These are phyloP conservation scores for Phoeniculus purpureus DNA, from an alignment of 2,797 vertebrate genomes.

Conservation along the genomic window DNA sequence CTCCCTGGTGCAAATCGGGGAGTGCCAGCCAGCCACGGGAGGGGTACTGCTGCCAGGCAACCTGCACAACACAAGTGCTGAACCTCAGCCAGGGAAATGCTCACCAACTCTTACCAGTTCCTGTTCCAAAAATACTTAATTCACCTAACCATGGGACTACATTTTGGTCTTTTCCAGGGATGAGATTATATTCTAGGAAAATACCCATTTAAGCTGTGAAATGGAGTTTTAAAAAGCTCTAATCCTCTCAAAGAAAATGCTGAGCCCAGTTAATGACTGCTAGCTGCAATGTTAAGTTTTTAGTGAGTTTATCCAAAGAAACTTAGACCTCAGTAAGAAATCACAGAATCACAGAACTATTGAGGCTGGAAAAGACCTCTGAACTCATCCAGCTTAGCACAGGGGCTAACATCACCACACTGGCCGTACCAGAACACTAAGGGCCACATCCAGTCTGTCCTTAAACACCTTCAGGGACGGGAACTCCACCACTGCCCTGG, in stretches of 20 bases:
- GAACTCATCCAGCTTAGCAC: too few relatives aligned
- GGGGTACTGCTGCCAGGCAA: not conserved
- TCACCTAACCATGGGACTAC: not conserved
- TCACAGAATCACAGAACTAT: too few relatives aligned
- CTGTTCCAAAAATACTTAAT: not conserved
- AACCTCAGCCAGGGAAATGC: not conserved
- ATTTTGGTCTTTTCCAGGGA: not conserved
- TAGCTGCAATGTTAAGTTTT: not conserved
- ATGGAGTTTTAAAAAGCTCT: constrained; percentile 32
- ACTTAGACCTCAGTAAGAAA: not conserved
- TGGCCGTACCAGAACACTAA: too few relatives aligned
- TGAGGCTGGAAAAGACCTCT: too few relatives aligned
- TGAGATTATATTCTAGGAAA: constrained; percentile 54
- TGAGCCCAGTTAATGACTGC: constrained; percentile 26
- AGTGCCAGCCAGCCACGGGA: accelerated
- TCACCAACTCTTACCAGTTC: not conserved
- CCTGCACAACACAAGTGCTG: not conserved
- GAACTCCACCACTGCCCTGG: too few relatives aligned
- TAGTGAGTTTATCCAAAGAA: constrained; percentile 48
- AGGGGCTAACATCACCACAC: too few relatives aligned
- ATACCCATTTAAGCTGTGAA: constrained; percentile 9
- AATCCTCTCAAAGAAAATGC: constrained; percentile 53
- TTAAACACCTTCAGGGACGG: too few relatives aligned
- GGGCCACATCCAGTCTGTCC: too few relatives aligned
- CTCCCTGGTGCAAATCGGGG: not conserved